Evolutionary conservation across 2,113 vertebrate species (phyloP), one percentile per base, ranked within the genome.

Genomic region (Rhadina sibilatrix): DNA sequence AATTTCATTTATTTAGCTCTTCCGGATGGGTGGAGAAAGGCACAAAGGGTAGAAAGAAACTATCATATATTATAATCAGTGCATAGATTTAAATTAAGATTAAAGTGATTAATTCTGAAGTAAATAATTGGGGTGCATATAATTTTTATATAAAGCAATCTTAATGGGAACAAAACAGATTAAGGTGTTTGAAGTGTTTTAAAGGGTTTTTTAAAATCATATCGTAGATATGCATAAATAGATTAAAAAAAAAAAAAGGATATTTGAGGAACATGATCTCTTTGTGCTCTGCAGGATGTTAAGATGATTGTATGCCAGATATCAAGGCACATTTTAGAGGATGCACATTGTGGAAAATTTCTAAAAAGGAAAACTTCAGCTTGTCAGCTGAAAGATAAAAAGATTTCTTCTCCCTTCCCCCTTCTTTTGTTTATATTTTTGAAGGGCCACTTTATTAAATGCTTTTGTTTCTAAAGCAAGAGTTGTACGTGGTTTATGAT

Each of bases 311-410:
- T 59, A 49, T 75, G 60, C 52, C 72, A 75, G 85, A 83, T 80
- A 79, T 12, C 47, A 83, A 80, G 71, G 47, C 54, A 47, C 5
- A 5, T 85, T 90, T 83, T 60, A 90, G 59, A 96, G 85, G 75
- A 95, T 90, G 38, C 79, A 74, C 42, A 14, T 95, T 91, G 54
- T 83, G 75, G 83, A 94, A 94, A 22, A 83, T 66, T 42, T 97
- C n/a, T 65, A 56, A 40, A 82, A 94, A 79, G 74, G 90, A 94
- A 89, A 90, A 78, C 22, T n/a, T 69, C 5, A 20, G 35, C 31
- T 54, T 89, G 69, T 86, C 60, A 88, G 23, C 54, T 83, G 87
- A 49, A 92, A 92, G 59, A 94, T 75, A 74, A 83, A 80, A 90
- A 66, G 27, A 63, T 83, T 77, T 83, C 19, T 90, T 83, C 7